phyloP scores from a whole-genome alignment of 2,797 vertebrate species.

The Diplodus puntazzo region DNA sequence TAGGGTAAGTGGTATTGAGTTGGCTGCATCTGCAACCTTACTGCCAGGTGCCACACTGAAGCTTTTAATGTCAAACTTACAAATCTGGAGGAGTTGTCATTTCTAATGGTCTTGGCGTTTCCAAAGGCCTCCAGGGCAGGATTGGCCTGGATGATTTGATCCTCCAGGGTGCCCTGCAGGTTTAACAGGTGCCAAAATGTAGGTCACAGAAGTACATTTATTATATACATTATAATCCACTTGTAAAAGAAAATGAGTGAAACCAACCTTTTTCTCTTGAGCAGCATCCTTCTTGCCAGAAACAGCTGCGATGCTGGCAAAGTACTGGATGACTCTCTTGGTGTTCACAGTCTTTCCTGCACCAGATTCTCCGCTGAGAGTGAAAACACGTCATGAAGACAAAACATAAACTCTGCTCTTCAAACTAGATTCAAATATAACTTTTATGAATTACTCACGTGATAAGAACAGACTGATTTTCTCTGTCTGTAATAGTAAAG shows the following conservation, averaged over 20 bases:
- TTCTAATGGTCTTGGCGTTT: slow-evolving; percentile 91
- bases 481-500: slow-evolving; percentile 65
- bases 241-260: too few species aligned
- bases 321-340: slow-evolving; percentile 78
- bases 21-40: too few species aligned
- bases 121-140: slow-evolving; percentile 91
- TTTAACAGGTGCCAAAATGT: slow-evolving; percentile 1
- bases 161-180: slow-evolving; percentile 89
- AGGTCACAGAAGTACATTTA: neutral
- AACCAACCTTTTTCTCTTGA: slow-evolving; percentile 83
- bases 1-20: too few species aligned
- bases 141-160: slow-evolving; percentile 93
- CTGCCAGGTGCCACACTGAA: too few species aligned
- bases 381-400: slow-evolving; percentile 6
- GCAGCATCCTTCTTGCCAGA: slow-evolving; percentile 87
- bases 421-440: neutral
- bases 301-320: slow-evolving; percentile 89
- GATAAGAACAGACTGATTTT: slow-evolving; percentile 78
- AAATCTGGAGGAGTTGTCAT: slow-evolving; percentile 92
- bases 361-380: slow-evolving; percentile 73
- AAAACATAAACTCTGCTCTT: slow-evolving; percentile 11
- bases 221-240: neutral
- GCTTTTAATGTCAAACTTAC: slow-evolving; percentile 77
- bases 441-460: slow-evolving; percentile 66
- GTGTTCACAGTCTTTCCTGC: slow-evolving; percentile 81